Percentiles rank a stretch among this genome's conserved stretches.
Conservation (phyloP, 2,888 invertebrate species). For the Phoronis australis region DNA sequence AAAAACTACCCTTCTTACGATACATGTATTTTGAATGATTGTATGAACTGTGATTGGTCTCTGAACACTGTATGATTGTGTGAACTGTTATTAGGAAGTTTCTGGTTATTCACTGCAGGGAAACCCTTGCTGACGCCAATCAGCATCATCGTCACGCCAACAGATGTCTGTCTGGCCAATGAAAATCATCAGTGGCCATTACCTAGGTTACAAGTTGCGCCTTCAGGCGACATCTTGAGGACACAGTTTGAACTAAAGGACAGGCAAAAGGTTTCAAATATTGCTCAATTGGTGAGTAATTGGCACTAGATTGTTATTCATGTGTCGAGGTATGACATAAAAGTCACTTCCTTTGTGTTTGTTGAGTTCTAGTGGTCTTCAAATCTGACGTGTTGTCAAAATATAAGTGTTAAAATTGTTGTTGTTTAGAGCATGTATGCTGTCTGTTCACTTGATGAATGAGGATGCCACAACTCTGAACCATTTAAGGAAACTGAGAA, state of each 20-base stretch:
- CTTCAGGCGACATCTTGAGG: slow-evolving; percentile 23
- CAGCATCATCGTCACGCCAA: slow-evolving; percentile 26
- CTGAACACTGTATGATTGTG: neutral
- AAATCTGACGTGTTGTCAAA: too few relatives aligned
- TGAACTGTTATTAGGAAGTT: neutral
- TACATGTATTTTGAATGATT: neutral
- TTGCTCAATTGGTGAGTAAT: slow-evolving; percentile 36
- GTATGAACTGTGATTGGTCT: neutral
- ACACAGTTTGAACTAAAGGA: slow-evolving; percentile 34
- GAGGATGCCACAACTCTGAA: too few relatives aligned
- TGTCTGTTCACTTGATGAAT: too few relatives aligned
- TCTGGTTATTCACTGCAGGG: neutral
- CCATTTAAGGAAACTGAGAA: too few relatives aligned
- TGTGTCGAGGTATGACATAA: too few relatives aligned
- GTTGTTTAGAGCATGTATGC: too few relatives aligned
- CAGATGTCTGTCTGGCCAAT: slow-evolving; percentile 26
- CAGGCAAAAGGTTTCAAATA: slow-evolving; percentile 36
- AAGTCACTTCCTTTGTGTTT: too few relatives aligned
- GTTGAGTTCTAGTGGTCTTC: too few relatives aligned
- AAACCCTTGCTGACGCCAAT: slow-evolving; percentile 12
- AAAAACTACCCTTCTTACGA: neutral
- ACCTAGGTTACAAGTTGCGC: slow-evolving; percentile 32
- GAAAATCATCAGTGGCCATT: slow-evolving; percentile 42
- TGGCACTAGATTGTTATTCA: too few relatives aligned
- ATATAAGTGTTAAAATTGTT: too few relatives aligned